A percentile compares a stretch with the other conserved stretches of the same genome.
These are phyloP conservation scores for Drosophila micromelanica DNA, from an alignment of 1,140 invertebrate species.

Conservation along the genomic window DNA sequence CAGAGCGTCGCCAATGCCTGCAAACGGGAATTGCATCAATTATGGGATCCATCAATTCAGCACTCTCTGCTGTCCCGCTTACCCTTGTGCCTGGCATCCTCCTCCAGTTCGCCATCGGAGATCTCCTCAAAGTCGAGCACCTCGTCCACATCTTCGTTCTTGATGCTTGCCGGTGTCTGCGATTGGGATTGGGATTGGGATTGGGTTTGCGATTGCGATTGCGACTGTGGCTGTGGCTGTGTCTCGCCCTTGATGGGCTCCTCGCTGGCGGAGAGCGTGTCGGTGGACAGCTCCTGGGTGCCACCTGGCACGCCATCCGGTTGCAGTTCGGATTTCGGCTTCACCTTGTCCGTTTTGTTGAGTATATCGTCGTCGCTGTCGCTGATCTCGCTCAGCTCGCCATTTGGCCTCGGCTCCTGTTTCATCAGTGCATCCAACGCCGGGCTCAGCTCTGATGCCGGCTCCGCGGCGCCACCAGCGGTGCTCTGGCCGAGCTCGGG, in stretches of 20 bases:
- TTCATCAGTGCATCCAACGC: slow-evolving; percentile 35
- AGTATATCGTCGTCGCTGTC: slow-evolving; percentile 94
- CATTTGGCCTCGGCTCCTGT: slow-evolving; percentile 49
- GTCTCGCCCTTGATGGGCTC: slow-evolving; percentile 61
- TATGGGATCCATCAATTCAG: too few species aligned
- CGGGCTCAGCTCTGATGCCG: slow-evolving; percentile 2
- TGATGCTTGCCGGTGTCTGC: slow-evolving; percentile 80
- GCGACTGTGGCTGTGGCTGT: slow-evolving; percentile 24
- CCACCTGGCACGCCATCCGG: slow-evolving; percentile 38
- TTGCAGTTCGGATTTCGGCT: slow-evolving; percentile 72
- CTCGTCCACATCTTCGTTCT: slow-evolving; percentile 86
- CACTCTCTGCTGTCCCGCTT: slow-evolving; percentile 5
- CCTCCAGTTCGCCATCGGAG: slow-evolving; percentile 94
- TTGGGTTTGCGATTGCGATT: background rate
- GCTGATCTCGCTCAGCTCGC: slow-evolving; percentile 93
- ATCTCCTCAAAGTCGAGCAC: slow-evolving; percentile 94
- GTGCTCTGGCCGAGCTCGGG: slow-evolving; percentile 36
- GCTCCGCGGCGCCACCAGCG: background rate
- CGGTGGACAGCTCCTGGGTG: slow-evolving; percentile 52
- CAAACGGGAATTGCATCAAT: background rate
- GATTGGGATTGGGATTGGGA: slow-evolving; percentile 63
- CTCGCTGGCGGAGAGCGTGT: slow-evolving; percentile 45
- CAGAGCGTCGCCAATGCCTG: slow-evolving; percentile 92
- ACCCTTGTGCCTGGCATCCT: slow-evolving; percentile 87
- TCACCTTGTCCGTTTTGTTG: slow-evolving; percentile 85